Evolutionary conservation across 1,140 invertebrate species (phyloP).

Genomic region (Drosophila pseudoananassae): DNA sequence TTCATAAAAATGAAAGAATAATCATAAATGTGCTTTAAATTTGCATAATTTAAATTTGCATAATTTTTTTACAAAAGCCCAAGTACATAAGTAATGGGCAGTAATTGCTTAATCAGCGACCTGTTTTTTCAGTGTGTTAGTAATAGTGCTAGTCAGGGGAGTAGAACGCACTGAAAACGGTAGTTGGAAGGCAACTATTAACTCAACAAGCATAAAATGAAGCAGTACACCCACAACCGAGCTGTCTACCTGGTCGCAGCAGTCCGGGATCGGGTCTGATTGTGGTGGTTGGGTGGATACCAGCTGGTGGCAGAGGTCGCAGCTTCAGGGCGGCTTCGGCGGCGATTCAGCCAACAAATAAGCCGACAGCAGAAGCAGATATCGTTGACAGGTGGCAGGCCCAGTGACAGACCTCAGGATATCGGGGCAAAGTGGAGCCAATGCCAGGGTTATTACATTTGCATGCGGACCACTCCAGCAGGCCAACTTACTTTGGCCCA

Average conservation of each 20-base stretch:
- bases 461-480: constrained; percentile 39
- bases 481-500: constrained; percentile 56
- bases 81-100: no score
- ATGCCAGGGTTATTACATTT: constrained; percentile 70
- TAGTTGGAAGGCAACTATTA: constrained; percentile 73
- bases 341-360: constrained; percentile 65
- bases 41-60: no score
- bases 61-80: no score
- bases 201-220: constrained; percentile 82
- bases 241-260: constrained; percentile 3
- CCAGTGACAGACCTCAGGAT: constrained; percentile 38
- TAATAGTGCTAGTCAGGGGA: not conserved
- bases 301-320: constrained; percentile 37
- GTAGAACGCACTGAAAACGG: constrained; percentile 42
- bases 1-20: not conserved
- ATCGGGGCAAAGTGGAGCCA: constrained; percentile 13
- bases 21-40: no score
- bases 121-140: constrained; percentile 1
- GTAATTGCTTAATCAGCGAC: no score
- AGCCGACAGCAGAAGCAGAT: constrained; percentile 72
- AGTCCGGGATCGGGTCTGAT: constrained; percentile 21
- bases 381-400: constrained; percentile 55
- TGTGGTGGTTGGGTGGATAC: constrained; percentile 20
- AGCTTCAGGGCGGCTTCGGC: constrained; percentile 28
- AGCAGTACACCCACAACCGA: constrained; percentile 39